A percentile compares a stretch with the other conserved stretches of the same genome.
Evolutionary conservation across 2,113 vertebrate genomes (phyloP).

Genomic region (Lamprologus ornatipinnis): DNA sequence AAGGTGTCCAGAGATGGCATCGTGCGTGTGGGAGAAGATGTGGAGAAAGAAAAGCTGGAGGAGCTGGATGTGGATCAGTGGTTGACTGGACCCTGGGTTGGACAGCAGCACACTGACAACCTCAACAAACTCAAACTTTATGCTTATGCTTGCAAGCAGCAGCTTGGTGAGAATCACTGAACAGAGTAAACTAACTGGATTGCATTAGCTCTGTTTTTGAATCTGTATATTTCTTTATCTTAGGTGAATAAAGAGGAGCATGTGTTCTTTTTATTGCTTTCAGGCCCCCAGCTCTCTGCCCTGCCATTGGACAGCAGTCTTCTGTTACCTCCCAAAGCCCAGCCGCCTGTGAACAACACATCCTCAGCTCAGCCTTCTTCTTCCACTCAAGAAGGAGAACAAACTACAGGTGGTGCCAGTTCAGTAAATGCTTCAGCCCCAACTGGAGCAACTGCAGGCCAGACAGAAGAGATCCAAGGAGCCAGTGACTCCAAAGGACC

Average conservation of each 20-base stretch:
- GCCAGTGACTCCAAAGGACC: slow-evolving; percentile 69
- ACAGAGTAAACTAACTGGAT: not conserved
- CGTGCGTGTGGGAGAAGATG: slow-evolving; percentile 82
- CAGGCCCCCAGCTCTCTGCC: slow-evolving; percentile 88
- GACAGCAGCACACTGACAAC: slow-evolving; percentile 87
- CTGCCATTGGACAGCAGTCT: slow-evolving; percentile 88
- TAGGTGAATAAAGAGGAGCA: not conserved
- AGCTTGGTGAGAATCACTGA: slow-evolving; percentile 76
- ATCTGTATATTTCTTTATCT: not conserved
- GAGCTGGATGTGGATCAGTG: slow-evolving; percentile 86
- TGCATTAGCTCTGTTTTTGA: not conserved
- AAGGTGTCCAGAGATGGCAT: slow-evolving; percentile 91
- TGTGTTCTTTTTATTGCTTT: not conserved
- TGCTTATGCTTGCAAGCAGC: slow-evolving; percentile 87
- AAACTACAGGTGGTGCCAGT: slow-evolving; percentile 54
- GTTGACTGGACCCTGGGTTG: slow-evolving; percentile 82
- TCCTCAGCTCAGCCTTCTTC: slow-evolving; percentile 62
- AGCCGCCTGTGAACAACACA: slow-evolving; percentile 48
- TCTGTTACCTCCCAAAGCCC: slow-evolving; percentile 82
- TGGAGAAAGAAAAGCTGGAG: slow-evolving; percentile 71
- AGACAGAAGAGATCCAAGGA: slow-evolving; percentile 66
- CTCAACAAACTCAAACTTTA: slow-evolving; percentile 91
- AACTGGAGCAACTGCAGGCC: slow-evolving; percentile 45
- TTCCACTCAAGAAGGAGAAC: slow-evolving; percentile 59
- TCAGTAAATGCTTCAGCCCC: slow-evolving; percentile 63